Evolutionary conservation across 2,888 invertebrate genomes (phyloP).

Genomic region (Bugula neritina): DNA sequence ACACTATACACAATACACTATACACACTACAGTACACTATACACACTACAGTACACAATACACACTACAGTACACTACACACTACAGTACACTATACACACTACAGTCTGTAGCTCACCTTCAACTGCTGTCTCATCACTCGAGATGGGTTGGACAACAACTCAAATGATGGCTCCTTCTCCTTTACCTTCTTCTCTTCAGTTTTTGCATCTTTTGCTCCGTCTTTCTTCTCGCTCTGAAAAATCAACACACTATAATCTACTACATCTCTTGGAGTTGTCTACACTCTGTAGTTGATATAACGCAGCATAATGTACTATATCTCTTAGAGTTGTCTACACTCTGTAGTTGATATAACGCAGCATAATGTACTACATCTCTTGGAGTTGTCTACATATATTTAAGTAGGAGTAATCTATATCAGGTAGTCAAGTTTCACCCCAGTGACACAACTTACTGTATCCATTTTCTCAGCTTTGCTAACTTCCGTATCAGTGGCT

Average conservation of each 20-base stretch:
- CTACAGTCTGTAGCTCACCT: too few relatives aligned
- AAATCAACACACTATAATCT: background rate
- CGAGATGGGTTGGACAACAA: constrained; percentile 90
- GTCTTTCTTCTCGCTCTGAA: constrained; percentile 35
- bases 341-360: background rate
- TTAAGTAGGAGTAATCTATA: background rate
- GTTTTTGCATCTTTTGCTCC: constrained; percentile 56
- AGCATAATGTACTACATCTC: background rate
- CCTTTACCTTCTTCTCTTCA: constrained; percentile 55
- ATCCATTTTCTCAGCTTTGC: constrained; percentile 71
- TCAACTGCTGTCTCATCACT: constrained; percentile 78
- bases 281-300: too few relatives aligned
- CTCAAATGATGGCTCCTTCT: constrained; percentile 78
- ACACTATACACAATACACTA: too few relatives aligned
- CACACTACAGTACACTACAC: too few relatives aligned
- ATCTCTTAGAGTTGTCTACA: too few relatives aligned
- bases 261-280: background rate
- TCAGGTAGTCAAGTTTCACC: background rate
- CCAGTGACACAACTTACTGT: constrained; percentile 8
- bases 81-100: too few relatives aligned
- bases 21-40: too few relatives aligned
- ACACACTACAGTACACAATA: too few relatives aligned
- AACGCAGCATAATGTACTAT: too few relatives aligned
- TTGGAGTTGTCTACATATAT: too few relatives aligned
- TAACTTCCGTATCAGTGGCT: constrained; percentile 61